Evolutionary conservation across 2,113 vertebrate genomes (phyloP).

Genomic region (Heterochromis multidens): DNA sequence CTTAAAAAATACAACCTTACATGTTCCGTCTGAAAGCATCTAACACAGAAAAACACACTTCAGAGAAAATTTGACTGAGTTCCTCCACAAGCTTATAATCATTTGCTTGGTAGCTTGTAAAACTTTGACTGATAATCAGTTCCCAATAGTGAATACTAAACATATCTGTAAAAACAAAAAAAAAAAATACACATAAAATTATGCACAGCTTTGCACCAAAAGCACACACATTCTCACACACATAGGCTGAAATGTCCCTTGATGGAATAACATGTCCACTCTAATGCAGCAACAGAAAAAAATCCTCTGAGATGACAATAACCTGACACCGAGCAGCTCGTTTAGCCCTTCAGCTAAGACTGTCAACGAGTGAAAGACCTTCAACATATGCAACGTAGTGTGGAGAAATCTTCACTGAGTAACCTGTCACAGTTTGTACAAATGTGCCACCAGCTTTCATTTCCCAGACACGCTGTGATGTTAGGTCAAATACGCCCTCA

Average conservation of each 20-base stretch:
- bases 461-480: slow-evolving; percentile 18
- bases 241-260: not conserved
- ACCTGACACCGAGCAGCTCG: not conserved
- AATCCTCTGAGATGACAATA: not conserved
- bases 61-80: not conserved
- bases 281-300: not conserved
- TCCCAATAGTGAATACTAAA: not conserved
- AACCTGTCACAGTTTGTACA: slow-evolving; percentile 30
- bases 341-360: not conserved
- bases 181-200: not conserved
- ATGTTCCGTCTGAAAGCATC: not conserved
- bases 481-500: slow-evolving; percentile 32
- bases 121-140: not conserved
- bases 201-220: not conserved
- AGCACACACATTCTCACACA: not conserved
- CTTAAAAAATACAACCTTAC: not conserved
- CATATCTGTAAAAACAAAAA: not conserved
- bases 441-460: slow-evolving; percentile 19
- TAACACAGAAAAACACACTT: not conserved
- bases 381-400: slow-evolving; percentile 33
- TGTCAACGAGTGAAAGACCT: slow-evolving; percentile 13
- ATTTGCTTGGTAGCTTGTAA: not conserved
- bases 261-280: not conserved
- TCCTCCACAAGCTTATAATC: not conserved
- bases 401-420: not conserved